Evolutionary conservation across 2,113 vertebrate genomes (phyloP).

Genomic region (Sylvietta virens): DNA sequence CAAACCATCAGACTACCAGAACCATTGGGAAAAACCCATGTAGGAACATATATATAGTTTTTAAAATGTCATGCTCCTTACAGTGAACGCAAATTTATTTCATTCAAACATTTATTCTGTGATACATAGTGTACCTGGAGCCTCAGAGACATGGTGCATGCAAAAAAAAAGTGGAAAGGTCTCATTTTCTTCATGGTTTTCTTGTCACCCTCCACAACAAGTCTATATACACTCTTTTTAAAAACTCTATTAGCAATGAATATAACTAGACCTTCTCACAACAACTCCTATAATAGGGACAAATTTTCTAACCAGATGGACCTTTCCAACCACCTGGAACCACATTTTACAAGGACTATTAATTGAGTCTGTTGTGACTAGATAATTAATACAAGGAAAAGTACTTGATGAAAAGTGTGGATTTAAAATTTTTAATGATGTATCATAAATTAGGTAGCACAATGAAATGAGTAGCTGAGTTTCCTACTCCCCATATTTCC

Average conservation of each 20-base stretch:
- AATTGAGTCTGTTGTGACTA: constrained; percentile 53
- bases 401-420: constrained; percentile 41
- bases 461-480: constrained; percentile 44
- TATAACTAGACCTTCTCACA: background rate
- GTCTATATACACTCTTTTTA: background rate
- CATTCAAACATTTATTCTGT: background rate
- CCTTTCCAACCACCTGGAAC: constrained; percentile 35
- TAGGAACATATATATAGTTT: background rate
- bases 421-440: constrained; percentile 65
- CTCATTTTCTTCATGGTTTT: background rate
- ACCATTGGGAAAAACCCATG: background rate
- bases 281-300: background rate
- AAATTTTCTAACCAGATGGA: constrained; percentile 6
- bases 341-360: constrained; percentile 36
- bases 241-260: background rate
- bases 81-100: background rate
- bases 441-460: constrained; percentile 39
- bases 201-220: background rate
- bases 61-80: background rate
- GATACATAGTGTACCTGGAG: background rate
- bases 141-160: background rate
- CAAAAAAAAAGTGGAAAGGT: background rate
- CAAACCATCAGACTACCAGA: background rate
- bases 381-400: constrained; percentile 67
- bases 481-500: constrained; percentile 18